These are phyloP conservation scores for Oreonectes daqikongensis DNA, from an alignment of 2,797 vertebrate species.

Conservation along the genomic window DNA sequence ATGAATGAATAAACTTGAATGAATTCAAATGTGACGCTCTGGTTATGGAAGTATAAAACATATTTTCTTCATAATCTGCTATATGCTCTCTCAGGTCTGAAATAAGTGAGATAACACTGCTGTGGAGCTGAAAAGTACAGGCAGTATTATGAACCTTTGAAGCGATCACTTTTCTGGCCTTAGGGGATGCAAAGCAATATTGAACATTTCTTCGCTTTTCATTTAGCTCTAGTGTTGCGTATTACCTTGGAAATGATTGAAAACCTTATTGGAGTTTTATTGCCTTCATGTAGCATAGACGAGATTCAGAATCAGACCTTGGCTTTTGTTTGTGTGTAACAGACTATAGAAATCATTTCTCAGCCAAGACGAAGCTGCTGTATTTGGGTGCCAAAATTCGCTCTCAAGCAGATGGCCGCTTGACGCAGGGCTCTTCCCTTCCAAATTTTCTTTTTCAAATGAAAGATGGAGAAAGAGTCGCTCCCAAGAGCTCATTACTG, in stretches of 20 bases:
- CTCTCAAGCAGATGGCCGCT: constrained; percentile 73
- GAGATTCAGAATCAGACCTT: constrained; percentile 6
- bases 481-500: neutral
- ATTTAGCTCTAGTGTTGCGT: constrained; percentile 36
- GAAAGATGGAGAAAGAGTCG: constrained; percentile 35
- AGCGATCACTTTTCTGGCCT: constrained; percentile 36
- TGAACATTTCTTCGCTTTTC: constrained; percentile 45
- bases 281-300: constrained; percentile 10
- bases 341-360: constrained; percentile 34
- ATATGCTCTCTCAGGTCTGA: constrained; percentile 14
- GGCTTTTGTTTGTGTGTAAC: constrained; percentile 30
- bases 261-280: constrained; percentile 45
- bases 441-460: constrained; percentile 60
- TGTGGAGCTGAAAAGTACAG: constrained; percentile 19
- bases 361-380: constrained; percentile 38
- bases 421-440: constrained; percentile 69
- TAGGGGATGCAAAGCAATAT: constrained; percentile 36
- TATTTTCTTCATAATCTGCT: no score
- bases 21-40: neutral
- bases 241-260: constrained; percentile 42
- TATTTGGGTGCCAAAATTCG: constrained; percentile 55
- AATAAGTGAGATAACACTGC: constrained; percentile 17
- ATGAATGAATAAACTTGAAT: constrained; percentile 19
- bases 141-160: constrained; percentile 30
- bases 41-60: neutral